A percentile compares a stretch with the other conserved stretches of the same genome.
These are phyloP conservation scores for Xiphophorus hellerii DNA, from an alignment of 2,113 vertebrate genomes.

Conservation along the genomic window DNA sequence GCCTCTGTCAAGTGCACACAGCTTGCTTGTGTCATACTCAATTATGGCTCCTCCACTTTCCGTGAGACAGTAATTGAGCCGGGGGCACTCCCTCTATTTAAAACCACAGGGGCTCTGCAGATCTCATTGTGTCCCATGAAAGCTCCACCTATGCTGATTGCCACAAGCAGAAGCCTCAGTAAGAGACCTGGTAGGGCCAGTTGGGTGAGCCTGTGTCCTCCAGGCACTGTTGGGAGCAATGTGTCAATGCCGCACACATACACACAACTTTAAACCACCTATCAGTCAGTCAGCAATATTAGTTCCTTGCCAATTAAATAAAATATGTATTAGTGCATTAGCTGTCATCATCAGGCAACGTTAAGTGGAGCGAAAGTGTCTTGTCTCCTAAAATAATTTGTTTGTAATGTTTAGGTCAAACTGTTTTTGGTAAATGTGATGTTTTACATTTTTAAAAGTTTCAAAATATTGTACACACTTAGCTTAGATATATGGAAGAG, in stretches of 20 bases:
- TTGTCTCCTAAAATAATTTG: too few species aligned
- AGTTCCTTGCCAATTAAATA: slow-evolving; percentile 37
- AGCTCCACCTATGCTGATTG: slow-evolving; percentile 57
- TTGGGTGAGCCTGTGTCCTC: slow-evolving; percentile 47
- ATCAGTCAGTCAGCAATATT: slow-evolving; percentile 14
- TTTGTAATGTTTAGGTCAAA: too few species aligned
- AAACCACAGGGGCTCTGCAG: slow-evolving; percentile 65
- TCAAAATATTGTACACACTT: too few species aligned
- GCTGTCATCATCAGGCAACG: neutral
- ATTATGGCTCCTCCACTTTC: slow-evolving; percentile 65
- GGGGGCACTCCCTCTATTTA: slow-evolving; percentile 72
- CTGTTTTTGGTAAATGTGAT: too few species aligned
- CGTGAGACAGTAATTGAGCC: slow-evolving; percentile 70
- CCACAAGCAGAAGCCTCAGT: slow-evolving; percentile 58
- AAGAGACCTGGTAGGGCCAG: slow-evolving; percentile 48
- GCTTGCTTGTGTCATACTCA: slow-evolving; percentile 74
- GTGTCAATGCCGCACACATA: slow-evolving; percentile 33
- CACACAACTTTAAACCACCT: neutral
- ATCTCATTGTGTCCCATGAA: slow-evolving; percentile 60
- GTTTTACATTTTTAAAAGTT: too few species aligned
- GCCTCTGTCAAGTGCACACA: slow-evolving; percentile 67
- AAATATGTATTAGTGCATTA: slow-evolving; percentile 35
- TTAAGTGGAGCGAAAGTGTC: too few species aligned
- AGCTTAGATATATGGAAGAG: too few species aligned
- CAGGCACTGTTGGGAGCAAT: slow-evolving; percentile 50